Conservation (phyloP, 2,113 vertebrate genomes). For the Canis aureus region DNA sequence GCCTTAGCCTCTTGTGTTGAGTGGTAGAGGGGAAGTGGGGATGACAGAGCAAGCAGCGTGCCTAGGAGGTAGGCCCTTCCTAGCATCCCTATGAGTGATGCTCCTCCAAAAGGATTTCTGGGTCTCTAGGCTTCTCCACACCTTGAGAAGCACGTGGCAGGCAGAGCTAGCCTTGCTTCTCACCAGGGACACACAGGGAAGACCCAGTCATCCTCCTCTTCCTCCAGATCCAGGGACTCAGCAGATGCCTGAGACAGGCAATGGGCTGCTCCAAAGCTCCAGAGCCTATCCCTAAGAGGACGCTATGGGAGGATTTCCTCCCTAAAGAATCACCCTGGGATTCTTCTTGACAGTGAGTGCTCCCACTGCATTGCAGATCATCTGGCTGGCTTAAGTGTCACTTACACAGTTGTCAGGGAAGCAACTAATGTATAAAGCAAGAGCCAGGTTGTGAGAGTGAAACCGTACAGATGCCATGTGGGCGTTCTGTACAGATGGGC, state of each 20-base stretch:
- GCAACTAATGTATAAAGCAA: background rate
- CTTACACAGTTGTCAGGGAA: background rate
- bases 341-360: background rate
- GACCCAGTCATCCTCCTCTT: background rate
- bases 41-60: conserved; percentile 25
- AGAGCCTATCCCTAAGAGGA: conserved; percentile 8
- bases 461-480: background rate
- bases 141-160: background rate
- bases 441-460: background rate
- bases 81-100: background rate
- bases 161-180: conserved; percentile 54
- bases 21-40: accelerated
- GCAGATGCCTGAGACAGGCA: background rate
- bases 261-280: background rate
- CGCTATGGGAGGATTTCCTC: background rate
- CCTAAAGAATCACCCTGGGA: background rate
- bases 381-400: background rate
- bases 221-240: background rate
- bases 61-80: background rate
- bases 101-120: background rate
- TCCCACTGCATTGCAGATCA: background rate
- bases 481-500: background rate
- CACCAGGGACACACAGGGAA: background rate
- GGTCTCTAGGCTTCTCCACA: background rate
- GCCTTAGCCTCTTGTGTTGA: background rate